phyloP scores from a whole-genome alignment of 2,113 vertebrate species.

The Larimichthys polyactis region DNA sequence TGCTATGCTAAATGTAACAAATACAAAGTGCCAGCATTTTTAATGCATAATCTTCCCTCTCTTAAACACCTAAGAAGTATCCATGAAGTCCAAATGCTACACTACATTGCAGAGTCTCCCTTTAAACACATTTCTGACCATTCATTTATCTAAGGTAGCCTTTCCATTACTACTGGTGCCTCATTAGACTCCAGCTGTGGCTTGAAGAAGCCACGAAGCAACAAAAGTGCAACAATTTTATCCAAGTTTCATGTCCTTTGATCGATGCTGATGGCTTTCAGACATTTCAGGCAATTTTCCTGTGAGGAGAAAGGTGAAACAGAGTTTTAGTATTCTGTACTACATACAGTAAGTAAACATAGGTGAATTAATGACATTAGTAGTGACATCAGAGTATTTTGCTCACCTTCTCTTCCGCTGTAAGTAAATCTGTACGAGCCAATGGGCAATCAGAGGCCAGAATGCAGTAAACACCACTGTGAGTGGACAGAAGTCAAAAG shows the following conservation, averaged over 20 bases:
- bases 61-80: conserved; percentile 12
- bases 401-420: conserved; percentile 90
- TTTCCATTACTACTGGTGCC: conserved; percentile 3
- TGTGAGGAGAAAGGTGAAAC: conserved; percentile 30
- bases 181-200: background rate
- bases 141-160: conserved; percentile 5
- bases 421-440: conserved; percentile 91
- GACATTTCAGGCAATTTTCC: conserved; percentile 66
- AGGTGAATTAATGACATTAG: too few species aligned
- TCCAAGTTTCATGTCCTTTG: background rate
- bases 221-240: conserved; percentile 33
- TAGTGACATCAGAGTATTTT: background rate
- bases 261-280: background rate
- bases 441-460: conserved; percentile 93
- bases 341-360: background rate
- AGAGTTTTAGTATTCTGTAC: background rate
- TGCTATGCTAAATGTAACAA: conserved; percentile 34
- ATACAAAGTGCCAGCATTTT: conserved; percentile 27
- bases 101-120: conserved; percentile 1
- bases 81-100: conserved; percentile 30
- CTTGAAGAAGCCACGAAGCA: conserved; percentile 28
- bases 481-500: conserved; percentile 89
- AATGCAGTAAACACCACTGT: conserved; percentile 86
- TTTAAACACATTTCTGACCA: background rate
- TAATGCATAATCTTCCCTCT: conserved; percentile 1